Evolutionary conservation across 1,140 invertebrate species (phyloP).

Genomic region (Hormaphis cornu): DNA sequence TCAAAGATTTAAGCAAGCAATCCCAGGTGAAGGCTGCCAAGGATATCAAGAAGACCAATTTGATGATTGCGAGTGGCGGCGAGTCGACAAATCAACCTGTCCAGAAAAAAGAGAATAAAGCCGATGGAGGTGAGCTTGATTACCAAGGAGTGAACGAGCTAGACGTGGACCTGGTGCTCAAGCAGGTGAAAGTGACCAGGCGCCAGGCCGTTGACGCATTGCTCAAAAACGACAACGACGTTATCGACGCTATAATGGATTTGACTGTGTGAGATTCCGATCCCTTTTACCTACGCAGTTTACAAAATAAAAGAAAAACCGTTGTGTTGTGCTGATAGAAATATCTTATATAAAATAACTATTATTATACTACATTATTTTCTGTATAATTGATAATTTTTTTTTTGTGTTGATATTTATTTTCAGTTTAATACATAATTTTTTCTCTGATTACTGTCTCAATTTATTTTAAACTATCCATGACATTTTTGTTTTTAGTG

Average conservation of each 20-base stretch:
- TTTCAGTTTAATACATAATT: slow-evolving; percentile 3
- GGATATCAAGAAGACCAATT: slow-evolving; percentile 87
- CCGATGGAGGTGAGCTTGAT: slow-evolving; percentile 75
- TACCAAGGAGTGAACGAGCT: slow-evolving; percentile 93
- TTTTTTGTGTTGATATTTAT: slow-evolving; percentile 11
- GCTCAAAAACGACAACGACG: slow-evolving; percentile 94
- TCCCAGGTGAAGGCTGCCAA: slow-evolving; percentile 97
- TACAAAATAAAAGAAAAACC: neutral
- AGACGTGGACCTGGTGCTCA: slow-evolving; percentile 96
- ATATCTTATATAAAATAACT: neutral
- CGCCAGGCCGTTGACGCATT: slow-evolving; percentile 89
- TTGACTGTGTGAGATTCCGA: slow-evolving; percentile 35
- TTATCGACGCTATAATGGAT: slow-evolving; percentile 85
- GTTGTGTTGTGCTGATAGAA: neutral
- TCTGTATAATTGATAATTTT: neutral
- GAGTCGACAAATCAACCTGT: slow-evolving; percentile 66
- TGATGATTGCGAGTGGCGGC: slow-evolving; percentile 55
- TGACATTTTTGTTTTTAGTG: no score
- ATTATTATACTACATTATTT: neutral
- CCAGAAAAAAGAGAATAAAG: slow-evolving; percentile 78
- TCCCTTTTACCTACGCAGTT: neutral
- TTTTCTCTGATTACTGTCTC: neutral
- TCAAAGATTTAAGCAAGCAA: slow-evolving; percentile 98
- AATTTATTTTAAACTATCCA: no score
- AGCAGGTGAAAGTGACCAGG: slow-evolving; percentile 92